phyloP scores from a whole-genome alignment of 2,113 vertebrate genomes.

The Sinocyclocheilus anshuiensis region DNA sequence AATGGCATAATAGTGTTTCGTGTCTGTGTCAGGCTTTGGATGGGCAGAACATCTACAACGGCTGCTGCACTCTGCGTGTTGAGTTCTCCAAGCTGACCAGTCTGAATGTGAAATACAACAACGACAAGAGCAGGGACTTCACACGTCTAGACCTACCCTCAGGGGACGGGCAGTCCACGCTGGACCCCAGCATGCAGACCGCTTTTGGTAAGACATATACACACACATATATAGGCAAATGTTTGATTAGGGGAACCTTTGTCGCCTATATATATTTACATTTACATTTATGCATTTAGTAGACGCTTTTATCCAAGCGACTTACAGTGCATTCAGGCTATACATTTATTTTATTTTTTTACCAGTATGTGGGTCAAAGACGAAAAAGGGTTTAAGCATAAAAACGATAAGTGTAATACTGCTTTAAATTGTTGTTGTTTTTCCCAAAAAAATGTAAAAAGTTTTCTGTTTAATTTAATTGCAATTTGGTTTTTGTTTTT shows the following conservation, averaged over 20 bases:
- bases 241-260: not conserved
- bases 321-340: no score
- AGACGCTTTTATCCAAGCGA: no score
- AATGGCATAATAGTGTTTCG: not conserved
- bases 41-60: constrained; percentile 80
- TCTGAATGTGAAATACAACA: constrained; percentile 87
- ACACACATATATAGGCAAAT: not conserved
- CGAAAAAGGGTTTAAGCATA: no score
- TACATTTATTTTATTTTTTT: no score
- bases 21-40: constrained; percentile 74
- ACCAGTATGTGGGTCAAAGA: no score
- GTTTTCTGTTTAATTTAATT: no score
- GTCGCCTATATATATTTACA: no score
- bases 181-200: constrained; percentile 69
- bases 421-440: no score
- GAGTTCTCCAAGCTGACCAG: constrained; percentile 82
- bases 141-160: constrained; percentile 82
- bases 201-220: constrained; percentile 74
- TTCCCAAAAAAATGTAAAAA: no score
- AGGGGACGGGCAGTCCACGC: constrained; percentile 70
- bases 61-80: constrained; percentile 81
- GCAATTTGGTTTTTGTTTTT: no score
- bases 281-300: no score
- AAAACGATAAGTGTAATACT: no score
- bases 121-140: constrained; percentile 86